phyloP scores from a whole-genome alignment of 1,140 invertebrate genomes.

The Drosophila burlai region DNA sequence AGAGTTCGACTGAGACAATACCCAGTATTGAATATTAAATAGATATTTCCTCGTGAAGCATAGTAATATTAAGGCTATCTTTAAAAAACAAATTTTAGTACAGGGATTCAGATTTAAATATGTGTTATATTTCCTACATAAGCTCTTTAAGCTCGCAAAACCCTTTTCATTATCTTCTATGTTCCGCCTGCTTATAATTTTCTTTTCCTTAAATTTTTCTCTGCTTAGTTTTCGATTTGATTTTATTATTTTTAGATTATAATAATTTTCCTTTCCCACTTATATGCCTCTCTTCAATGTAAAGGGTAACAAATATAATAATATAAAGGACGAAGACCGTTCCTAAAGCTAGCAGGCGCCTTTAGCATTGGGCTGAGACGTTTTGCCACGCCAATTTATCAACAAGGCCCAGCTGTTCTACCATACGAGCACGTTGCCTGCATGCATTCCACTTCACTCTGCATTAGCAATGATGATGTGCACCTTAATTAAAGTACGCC shows the following conservation, averaged over 20 bases:
- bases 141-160: no score
- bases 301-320: constrained; percentile 45
- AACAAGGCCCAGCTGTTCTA: constrained; percentile 69
- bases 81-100: not conserved
- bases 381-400: constrained; percentile 62
- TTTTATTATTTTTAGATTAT: not conserved
- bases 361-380: constrained; percentile 54
- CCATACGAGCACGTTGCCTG: constrained; percentile 34
- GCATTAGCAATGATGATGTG: constrained; percentile 40
- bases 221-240: not conserved
- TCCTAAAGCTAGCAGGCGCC: constrained; percentile 53
- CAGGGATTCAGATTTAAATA: not conserved
- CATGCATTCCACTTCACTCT: constrained; percentile 50
- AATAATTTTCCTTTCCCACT: not conserved
- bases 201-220: not conserved
- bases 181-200: not conserved
- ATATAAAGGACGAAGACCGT: constrained; percentile 36
- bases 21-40: not conserved
- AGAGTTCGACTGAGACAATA: constrained; percentile 12
- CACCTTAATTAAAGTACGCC: constrained; percentile 62
- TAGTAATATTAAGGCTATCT: not conserved
- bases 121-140: no score
- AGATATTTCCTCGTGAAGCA: not conserved
- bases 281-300: not conserved
- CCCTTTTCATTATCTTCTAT: no score